Base-by-base conservation (phyloP, 2,113 vertebrate genomes). In the Hippocampus guttulatus region DNA sequence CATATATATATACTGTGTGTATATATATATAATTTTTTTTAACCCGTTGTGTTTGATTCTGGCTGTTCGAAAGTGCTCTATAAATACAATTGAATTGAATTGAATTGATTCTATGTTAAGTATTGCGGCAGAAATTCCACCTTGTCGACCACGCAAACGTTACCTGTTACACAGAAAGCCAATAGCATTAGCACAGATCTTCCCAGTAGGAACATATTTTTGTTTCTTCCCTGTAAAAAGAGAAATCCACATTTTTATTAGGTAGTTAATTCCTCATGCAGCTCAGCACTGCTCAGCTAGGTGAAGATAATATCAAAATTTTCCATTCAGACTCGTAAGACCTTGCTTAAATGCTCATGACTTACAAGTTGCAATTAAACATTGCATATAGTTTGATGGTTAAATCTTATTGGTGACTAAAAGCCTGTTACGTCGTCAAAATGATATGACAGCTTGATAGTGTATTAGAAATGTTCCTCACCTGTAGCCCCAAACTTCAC, bases 131-230 rank as follows among this genome's bases (percentile, higher is more conserved):
- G 8, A 12, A 62, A 38, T 15, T 63, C 61, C 33, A 10, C 18
- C 18, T 63, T 33, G 18, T 38, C 5, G 23, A 40, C 14, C 16
- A 8, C 66, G 40, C 20, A n/a, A 10, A 69, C 61, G 78, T 71
- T 78, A 92, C 92, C 82, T 86, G 64, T 74, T 27, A 73, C 4
- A 12, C 71, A 71, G 3, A 78, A 51, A 54, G 49, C 62, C 38
- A 89, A 67, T 60, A 92, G 11, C 33, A 92, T 8, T 73, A 91
- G 65, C 68, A 79, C 57, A 21, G 23, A 54, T 60, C 57, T 68
- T 38, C 21, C 63, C 49, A 76, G 45, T 0, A 5, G 74, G 69
- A 47, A 55, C 89, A 91, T 92, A 7, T 54, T 77, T 43, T 60
- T 15, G n/a, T 5, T 41, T 10, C 3, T 74, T 41, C 69, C 62